Conservation (phyloP, 1,140 invertebrate genomes). For the Sarcophaga bullata region DNA sequence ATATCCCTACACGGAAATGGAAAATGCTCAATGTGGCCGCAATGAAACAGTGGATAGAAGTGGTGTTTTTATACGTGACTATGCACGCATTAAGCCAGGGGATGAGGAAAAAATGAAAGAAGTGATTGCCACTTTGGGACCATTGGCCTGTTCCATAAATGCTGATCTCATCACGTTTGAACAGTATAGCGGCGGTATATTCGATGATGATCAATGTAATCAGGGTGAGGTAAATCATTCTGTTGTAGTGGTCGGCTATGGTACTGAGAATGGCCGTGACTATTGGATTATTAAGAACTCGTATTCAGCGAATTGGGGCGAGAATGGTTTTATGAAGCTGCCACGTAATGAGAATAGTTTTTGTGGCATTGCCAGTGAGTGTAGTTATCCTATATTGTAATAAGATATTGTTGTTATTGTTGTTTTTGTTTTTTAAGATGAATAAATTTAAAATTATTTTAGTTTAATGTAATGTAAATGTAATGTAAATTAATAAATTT, state of each 20-base stretch:
- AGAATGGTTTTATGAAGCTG: conserved; percentile 77
- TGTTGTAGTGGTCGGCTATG: conserved; percentile 71
- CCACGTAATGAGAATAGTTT: conserved; percentile 74
- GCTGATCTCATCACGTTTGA: conserved; percentile 82
- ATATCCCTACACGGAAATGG: conserved; percentile 68
- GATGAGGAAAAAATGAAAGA: conserved; percentile 77
- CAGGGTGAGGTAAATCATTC: conserved; percentile 68
- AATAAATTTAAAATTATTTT: too few relatives aligned
- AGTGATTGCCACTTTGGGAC: conserved; percentile 85
- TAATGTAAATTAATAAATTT: too few relatives aligned
- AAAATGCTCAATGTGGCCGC: conserved; percentile 70
- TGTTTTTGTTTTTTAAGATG: too few relatives aligned
- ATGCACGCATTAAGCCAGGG: conserved; percentile 73
- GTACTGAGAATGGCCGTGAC: conserved; percentile 70
- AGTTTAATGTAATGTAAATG: too few relatives aligned
- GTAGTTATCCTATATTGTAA: conserved; percentile 59
- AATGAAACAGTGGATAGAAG: conserved; percentile 69
- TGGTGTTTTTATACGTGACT: conserved; percentile 74
- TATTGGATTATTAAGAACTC: conserved; percentile 88
- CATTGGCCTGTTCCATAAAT: conserved; percentile 82
- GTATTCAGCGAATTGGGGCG: conserved; percentile 76
- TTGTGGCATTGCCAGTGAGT: conserved; percentile 72
- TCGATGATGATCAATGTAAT: conserved; percentile 69
- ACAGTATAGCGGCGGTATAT: conserved; percentile 78
- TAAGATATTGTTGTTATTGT: too few relatives aligned